Evolutionary conservation across 1,140 invertebrate species (phyloP).

Genomic region (Calliphora vicina): DNA sequence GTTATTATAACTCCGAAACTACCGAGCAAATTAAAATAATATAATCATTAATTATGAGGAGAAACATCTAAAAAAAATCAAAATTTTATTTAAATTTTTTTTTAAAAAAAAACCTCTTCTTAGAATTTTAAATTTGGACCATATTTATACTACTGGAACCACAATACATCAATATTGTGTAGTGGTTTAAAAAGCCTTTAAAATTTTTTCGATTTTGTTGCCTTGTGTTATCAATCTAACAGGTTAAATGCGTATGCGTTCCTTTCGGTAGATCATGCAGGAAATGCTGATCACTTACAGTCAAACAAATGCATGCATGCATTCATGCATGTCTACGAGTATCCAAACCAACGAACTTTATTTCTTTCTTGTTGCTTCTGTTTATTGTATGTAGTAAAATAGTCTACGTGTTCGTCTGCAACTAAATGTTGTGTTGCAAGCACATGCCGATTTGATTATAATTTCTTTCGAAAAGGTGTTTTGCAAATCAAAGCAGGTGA

Average conservation of each 20-base stretch:
- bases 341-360: background rate
- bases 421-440: background rate
- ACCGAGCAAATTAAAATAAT: no score
- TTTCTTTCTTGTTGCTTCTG: background rate
- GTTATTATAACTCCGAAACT: no score
- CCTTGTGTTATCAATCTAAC: background rate
- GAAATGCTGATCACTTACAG: background rate
- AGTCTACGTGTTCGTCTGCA: background rate
- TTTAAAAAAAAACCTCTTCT: no score
- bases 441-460: background rate
- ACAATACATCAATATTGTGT: no score
- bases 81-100: no score
- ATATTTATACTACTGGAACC: no score
- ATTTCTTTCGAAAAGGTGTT: background rate
- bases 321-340: background rate
- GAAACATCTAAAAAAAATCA: no score
- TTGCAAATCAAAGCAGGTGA: background rate
- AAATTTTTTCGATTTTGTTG: no score
- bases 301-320: background rate
- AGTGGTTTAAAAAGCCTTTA: no score
- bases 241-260: background rate
- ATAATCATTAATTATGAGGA: no score
- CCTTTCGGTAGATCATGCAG: background rate
- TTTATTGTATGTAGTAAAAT: no score
- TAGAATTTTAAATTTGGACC: no score